These are phyloP conservation scores for Girardinus metallicus DNA, from an alignment of 2,797 vertebrate species.

Conservation along the genomic window DNA sequence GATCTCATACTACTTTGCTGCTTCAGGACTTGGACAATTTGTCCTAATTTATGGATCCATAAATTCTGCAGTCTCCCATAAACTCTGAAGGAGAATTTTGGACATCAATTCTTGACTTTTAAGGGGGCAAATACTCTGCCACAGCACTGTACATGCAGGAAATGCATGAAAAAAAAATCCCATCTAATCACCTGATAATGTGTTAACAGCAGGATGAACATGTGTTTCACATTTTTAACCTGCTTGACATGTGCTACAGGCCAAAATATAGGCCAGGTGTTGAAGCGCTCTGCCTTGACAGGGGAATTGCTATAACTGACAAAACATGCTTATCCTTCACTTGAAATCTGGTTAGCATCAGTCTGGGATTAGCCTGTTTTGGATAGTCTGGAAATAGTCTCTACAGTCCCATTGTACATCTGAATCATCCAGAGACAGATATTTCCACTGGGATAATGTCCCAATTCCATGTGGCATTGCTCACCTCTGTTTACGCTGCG, in stretches of 20 bases:
- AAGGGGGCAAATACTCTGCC: background rate
- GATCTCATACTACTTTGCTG: background rate
- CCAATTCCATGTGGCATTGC: slow-evolving; percentile 67
- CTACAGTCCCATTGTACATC: slow-evolving; percentile 62
- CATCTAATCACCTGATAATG: slow-evolving; percentile 36
- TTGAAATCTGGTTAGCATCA: slow-evolving; percentile 78
- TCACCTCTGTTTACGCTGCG: slow-evolving; percentile 70
- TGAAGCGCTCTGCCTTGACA: slow-evolving; percentile 50
- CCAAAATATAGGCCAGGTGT: slow-evolving; percentile 36
- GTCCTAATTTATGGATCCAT: background rate
- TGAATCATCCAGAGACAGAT: slow-evolving; percentile 77
- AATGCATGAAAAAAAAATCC: slow-evolving; percentile 32
- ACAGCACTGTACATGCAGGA: background rate
- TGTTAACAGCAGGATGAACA: slow-evolving; percentile 39
- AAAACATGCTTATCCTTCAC: slow-evolving; percentile 54
- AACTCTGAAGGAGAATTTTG: background rate
- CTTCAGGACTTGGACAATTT: background rate
- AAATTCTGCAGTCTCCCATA: background rate
- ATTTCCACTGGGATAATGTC: slow-evolving; percentile 78
- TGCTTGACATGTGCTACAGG: slow-evolving; percentile 43
- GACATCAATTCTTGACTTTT: background rate
- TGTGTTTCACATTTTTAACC: slow-evolving; percentile 55
- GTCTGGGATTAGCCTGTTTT: slow-evolving; percentile 72
- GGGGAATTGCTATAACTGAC: slow-evolving; percentile 38
- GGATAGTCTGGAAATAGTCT: slow-evolving; percentile 79